Percentiles rank a stretch among this genome's conserved stretches.
These are phyloP conservation scores for Neodiprion virginianus DNA, from an alignment of 1,140 invertebrate species.

Conservation along the genomic window DNA sequence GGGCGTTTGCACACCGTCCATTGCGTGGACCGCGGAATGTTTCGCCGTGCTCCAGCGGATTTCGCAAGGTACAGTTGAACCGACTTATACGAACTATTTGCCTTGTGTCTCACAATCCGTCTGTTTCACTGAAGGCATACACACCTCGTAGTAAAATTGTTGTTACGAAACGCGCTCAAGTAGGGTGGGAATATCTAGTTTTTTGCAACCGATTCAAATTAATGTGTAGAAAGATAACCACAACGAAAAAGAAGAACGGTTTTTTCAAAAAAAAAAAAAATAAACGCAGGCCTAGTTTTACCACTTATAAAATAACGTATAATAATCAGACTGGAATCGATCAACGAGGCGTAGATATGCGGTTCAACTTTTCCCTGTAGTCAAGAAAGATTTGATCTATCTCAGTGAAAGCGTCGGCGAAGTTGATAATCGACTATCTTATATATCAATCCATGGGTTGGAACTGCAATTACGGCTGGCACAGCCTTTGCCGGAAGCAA, in stretches of 20 bases:
- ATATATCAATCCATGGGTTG: neutral
- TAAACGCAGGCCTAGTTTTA: no score
- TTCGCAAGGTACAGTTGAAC: neutral
- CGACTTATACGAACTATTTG: neutral
- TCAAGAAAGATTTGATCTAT: no score
- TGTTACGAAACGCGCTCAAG: neutral
- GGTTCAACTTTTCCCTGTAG: no score
- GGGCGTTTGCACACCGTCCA: neutral
- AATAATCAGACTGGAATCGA: no score
- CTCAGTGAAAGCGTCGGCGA: no score
- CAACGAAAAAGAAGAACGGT: no score
- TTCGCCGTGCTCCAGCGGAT: neutral
- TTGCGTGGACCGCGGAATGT: neutral
- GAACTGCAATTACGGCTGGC: neutral
- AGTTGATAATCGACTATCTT: no score
- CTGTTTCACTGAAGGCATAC: neutral
- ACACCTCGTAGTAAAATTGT: neutral
- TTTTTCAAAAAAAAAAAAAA: no score
- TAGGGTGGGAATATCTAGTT: neutral
- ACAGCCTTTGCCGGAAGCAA: conserved; percentile 50
- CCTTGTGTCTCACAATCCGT: neutral
- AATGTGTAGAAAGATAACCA: no score
- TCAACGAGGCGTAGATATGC: no score
- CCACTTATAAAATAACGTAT: no score
- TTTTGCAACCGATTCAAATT: neutral